phyloP scores from a whole-genome alignment of 2,113 vertebrate genomes.

The Tichodroma muraria region DNA sequence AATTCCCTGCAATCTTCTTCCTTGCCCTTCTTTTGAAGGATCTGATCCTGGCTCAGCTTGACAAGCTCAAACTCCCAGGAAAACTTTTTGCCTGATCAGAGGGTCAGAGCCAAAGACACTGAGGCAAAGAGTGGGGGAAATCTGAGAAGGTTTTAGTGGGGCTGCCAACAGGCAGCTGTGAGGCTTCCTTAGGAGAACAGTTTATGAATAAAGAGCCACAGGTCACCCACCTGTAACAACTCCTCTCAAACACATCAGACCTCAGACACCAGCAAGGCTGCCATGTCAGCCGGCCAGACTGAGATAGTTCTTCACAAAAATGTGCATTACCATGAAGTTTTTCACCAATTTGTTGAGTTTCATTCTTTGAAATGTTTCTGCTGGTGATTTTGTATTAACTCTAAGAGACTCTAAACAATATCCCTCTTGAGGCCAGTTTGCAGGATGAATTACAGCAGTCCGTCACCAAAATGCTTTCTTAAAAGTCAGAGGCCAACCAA shows the following conservation, averaged over 20 bases:
- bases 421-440: neutral
- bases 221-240: neutral
- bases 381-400: neutral
- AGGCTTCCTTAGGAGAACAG: neutral
- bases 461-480: neutral
- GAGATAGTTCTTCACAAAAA: neutral
- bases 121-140: neutral
- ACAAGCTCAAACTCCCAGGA: neutral
- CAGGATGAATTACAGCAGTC: neutral
- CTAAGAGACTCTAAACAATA: neutral
- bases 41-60: neutral
- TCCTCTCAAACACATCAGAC: neutral
- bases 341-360: neutral
- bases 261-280: neutral
- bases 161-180: neutral
- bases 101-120: neutral
- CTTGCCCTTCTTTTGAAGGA: neutral
- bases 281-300: neutral
- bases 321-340: neutral
- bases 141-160: neutral
- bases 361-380: neutral
- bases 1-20: neutral
- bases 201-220: neutral
- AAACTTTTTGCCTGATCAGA: neutral
- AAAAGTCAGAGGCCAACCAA: neutral